These are phyloP conservation scores for Rhagologus leucostigma DNA, from an alignment of 2,113 vertebrate species.

Conservation along the genomic window DNA sequence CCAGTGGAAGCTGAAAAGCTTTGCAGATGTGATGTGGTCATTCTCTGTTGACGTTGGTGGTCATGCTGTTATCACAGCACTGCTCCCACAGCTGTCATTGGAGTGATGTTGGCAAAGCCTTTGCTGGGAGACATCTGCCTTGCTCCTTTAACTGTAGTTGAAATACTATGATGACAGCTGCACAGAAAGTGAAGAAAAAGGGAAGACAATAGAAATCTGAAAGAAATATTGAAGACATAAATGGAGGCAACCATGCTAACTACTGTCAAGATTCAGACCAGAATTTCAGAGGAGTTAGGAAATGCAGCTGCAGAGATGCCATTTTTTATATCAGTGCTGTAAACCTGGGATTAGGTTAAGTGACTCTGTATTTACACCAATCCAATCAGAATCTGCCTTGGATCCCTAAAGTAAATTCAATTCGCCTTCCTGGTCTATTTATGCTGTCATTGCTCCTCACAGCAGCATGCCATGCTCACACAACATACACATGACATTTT, in stretches of 20 bases:
- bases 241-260: not conserved
- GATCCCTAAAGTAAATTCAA: not conserved
- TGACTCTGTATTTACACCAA: not conserved
- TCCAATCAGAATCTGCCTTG: not conserved
- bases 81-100: conserved; percentile 49
- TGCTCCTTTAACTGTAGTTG: not conserved
- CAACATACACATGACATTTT: not conserved
- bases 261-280: not conserved
- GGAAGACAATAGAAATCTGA: not conserved
- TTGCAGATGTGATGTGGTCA: conserved; percentile 62
- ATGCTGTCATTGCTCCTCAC: not conserved
- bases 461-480: not conserved
- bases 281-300: not conserved
- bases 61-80: conserved; percentile 20
- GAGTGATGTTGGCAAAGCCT: conserved; percentile 47
- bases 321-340: not conserved
- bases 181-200: conserved; percentile 28
- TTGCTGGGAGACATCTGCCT: conserved; percentile 48
- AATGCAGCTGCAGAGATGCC: not conserved
- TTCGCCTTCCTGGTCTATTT: not conserved
- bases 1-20: not conserved
- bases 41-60: not conserved
- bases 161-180: conserved; percentile 54
- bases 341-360: not conserved
- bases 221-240: conserved; percentile 10